Percentiles rank a stretch among this genome's conserved stretches.
These are phyloP conservation scores for Drosophila sordidapex DNA, from an alignment of 2,888 invertebrate genomes.

Conservation along the genomic window DNA sequence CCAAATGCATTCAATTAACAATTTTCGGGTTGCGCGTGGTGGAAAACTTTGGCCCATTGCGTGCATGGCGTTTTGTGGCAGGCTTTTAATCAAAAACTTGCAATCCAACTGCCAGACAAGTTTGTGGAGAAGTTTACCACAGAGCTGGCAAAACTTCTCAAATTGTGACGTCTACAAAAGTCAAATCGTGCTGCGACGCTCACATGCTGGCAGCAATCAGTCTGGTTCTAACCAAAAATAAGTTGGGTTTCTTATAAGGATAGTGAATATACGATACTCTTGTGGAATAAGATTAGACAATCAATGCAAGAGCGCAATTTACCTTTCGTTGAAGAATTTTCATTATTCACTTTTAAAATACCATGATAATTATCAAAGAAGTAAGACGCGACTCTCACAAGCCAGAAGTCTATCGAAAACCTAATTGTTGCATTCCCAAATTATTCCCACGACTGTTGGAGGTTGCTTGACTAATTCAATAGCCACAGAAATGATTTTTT, in stretches of 20 bases:
- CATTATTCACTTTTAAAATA: not conserved
- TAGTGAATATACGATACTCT: constrained; percentile 31
- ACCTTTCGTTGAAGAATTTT: not conserved
- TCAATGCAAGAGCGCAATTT: not conserved
- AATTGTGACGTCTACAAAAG: constrained; percentile 79
- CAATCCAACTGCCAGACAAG: constrained; percentile 66
- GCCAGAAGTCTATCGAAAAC: no score
- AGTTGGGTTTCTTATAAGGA: not conserved
- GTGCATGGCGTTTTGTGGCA: constrained; percentile 58
- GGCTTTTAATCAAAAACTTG: constrained; percentile 80
- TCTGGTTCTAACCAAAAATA: constrained; percentile 33
- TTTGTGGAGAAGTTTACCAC: constrained; percentile 69
- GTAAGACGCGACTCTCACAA: not conserved
- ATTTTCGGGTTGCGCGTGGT: constrained; percentile 53
- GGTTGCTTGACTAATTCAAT: not conserved
- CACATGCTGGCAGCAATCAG: constrained; percentile 62
- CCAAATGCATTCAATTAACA: constrained; percentile 77
- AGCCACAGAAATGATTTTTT: not conserved
- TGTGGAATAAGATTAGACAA: not conserved
- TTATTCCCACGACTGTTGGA: not conserved
- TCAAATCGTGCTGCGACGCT: constrained; percentile 69
- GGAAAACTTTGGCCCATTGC: constrained; percentile 49
- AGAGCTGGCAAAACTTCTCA: constrained; percentile 61
- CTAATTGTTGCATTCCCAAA: not conserved
- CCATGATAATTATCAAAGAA: not conserved